Evolutionary conservation across 2,113 vertebrate genomes (phyloP).

Genomic region (Tachuris rubrigastra): DNA sequence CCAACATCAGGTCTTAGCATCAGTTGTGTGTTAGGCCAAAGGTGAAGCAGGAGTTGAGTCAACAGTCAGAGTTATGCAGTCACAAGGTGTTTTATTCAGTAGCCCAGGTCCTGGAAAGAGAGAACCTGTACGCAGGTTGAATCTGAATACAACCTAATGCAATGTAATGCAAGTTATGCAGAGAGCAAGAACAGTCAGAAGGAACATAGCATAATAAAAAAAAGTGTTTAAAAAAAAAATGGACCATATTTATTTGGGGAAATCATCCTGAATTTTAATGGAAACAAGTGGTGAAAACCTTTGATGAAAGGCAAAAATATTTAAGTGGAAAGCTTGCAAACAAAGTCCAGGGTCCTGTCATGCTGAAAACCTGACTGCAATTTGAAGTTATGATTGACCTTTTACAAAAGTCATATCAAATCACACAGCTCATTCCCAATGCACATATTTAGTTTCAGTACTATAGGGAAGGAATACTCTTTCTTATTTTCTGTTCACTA

Average conservation of each 20-base stretch:
- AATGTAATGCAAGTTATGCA: neutral
- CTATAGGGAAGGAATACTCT: neutral
- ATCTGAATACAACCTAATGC: neutral
- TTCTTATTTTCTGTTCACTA: neutral
- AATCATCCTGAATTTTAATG: neutral
- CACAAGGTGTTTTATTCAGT: neutral
- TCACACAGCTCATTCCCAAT: neutral
- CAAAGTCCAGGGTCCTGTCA: neutral
- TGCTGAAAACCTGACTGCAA: neutral
- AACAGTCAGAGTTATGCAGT: neutral
- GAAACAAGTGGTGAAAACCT: neutral
- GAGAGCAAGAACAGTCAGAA: neutral
- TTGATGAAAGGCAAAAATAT: neutral
- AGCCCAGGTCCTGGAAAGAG: neutral
- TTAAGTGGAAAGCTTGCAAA: neutral
- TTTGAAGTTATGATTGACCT: neutral
- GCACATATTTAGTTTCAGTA: neutral
- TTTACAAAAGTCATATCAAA: neutral
- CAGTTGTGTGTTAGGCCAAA: neutral
- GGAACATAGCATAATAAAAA: neutral
- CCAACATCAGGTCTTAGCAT: neutral
- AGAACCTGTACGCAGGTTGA: neutral
- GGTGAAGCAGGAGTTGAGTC: neutral
- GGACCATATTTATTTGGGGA: neutral
- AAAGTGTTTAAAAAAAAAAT: no score